Evolutionary conservation across 2,888 invertebrate genomes (phyloP), one percentile per base, ranked within the genome.

Genomic region (Phania funesta): DNA sequence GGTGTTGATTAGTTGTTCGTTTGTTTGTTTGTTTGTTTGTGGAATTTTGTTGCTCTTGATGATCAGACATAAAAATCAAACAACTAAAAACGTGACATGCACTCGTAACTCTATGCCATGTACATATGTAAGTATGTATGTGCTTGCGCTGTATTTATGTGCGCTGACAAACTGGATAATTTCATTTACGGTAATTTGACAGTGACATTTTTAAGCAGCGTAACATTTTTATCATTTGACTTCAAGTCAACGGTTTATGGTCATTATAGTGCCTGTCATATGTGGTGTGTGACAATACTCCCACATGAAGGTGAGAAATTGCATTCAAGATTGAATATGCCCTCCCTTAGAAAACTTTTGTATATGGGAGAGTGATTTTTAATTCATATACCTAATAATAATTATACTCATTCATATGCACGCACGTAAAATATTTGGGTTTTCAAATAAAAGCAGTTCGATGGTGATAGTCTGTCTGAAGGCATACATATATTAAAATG

Each of bases 131-230:
- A 13, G 4, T 38, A n/a, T n/a, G n/a, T n/a, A n/a, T n/a, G n/a
- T n/a, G n/a, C 35, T 58, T 35, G 13, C 50, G 22, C 22, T 24
- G 48, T 22, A 44, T 29, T 4, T 6, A 7, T 29, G 29, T 50
- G n/a, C 50, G 18, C 50, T 50, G 64, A 64, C 65, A 65, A 64
- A 64, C 65, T 64, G 74, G 60, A 82, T 65, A 78, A 65, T 82
- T 74, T 82, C 70, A 82, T 82, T 82, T 78, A 82, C 82, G 48
- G 70, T 75, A 65, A 82, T 70, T 82, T 74, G 78, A 78, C 65
- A 82, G 70, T 78, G 74, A 82, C 64, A 73, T 73, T 79, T 16
- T 56, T 44, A 62, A 56, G 46, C 56, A 71, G 16, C 56, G 16
- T 35, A n/a, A n/a, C n/a, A 48, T 35, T 44, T 32, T 44, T 24